These are phyloP conservation scores for Dipodomys stephensi DNA, from an alignment of 2,113 vertebrate species.

Conservation along the genomic window DNA sequence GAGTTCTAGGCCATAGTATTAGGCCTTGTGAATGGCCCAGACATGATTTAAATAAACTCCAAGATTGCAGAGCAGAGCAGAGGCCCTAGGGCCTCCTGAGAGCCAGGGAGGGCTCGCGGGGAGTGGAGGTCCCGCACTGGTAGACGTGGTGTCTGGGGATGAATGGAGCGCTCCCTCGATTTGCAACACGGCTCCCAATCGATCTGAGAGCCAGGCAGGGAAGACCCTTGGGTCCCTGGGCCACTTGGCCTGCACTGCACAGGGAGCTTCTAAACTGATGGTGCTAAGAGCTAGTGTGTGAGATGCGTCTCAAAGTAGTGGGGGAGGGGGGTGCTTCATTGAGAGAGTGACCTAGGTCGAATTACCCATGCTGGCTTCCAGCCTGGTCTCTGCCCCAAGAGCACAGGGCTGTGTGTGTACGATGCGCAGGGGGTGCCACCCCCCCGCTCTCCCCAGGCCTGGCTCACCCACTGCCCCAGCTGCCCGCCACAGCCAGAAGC, in stretches of 20 bases:
- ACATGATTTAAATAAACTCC: too few relatives aligned
- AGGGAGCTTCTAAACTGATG: rapidly evolving
- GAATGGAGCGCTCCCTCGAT: too few relatives aligned
- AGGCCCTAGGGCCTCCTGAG: too few relatives aligned
- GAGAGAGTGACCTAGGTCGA: too few relatives aligned
- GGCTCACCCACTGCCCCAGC: constrained; percentile 31
- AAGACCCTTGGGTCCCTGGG: background rate
- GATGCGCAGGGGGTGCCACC: background rate
- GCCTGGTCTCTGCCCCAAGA: background rate
- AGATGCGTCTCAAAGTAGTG: background rate
- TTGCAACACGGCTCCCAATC: background rate
- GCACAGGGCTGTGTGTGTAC: rapidly evolving
- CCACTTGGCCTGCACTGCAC: rapidly evolving
- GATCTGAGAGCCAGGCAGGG: background rate
- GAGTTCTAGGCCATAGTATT: too few relatives aligned
- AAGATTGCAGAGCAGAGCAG: too few relatives aligned
- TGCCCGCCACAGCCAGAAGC: background rate
- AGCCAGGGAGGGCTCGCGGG: too few relatives aligned
- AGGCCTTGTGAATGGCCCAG: too few relatives aligned
- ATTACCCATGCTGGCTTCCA: background rate
- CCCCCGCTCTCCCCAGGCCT: background rate
- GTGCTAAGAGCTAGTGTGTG: rapidly evolving
- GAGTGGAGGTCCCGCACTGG: too few relatives aligned
- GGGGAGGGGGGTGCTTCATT: too few relatives aligned
- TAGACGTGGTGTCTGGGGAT: too few relatives aligned